A percentile compares a stretch with the other conserved stretches of the same genome.
Evolutionary conservation across 1,140 invertebrate genomes (phyloP).

Genomic region (Sweltsa coloradensis): DNA sequence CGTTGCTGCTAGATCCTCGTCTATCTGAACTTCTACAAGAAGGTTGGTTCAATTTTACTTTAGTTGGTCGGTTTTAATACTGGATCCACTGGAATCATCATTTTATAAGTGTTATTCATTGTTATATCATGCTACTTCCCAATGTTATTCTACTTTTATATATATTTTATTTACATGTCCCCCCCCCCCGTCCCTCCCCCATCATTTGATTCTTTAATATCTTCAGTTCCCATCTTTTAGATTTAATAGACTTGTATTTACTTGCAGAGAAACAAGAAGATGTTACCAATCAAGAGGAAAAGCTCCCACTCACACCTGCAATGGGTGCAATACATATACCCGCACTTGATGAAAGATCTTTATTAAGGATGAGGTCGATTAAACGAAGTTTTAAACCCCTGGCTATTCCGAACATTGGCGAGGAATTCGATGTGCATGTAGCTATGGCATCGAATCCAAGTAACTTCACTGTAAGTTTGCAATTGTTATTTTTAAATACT

Average conservation of each 20-base stretch:
- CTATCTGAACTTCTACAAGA: constrained; percentile 7
- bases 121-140: not conserved
- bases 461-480: constrained; percentile 35
- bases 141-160: not conserved
- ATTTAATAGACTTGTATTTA: not conserved
- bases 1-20: constrained; percentile 33
- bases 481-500: not conserved
- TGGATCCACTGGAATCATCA: not conserved
- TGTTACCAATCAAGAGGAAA: not conserved
- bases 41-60: not conserved
- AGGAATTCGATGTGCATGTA: constrained; percentile 41
- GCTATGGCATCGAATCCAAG: constrained; percentile 43
- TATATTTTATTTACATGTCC: not conserved
- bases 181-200: not conserved
- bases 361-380: constrained; percentile 6
- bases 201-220: not conserved
- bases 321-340: too few relatives aligned
- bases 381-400: constrained; percentile 20
- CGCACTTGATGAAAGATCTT: not conserved
- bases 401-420: constrained; percentile 26
- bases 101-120: not conserved
- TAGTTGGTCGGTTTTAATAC: not conserved
- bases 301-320: too few relatives aligned
- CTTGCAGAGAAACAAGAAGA: not conserved
- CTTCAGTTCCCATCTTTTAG: not conserved